These are phyloP conservation scores for Siphonodentalium dalli DNA, from an alignment of 2,888 invertebrate species.

Conservation along the genomic window DNA sequence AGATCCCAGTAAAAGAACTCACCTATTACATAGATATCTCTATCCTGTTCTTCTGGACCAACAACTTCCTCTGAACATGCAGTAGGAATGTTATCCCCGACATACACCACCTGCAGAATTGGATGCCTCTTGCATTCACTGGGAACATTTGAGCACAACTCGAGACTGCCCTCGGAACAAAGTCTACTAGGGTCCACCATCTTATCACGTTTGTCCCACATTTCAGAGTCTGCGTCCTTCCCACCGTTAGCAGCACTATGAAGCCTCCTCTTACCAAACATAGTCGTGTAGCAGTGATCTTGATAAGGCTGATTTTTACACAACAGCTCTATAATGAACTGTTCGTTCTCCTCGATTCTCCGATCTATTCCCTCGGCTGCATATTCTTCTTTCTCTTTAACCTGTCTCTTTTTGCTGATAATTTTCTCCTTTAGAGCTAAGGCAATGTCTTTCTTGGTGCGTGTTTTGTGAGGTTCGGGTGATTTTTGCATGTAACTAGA, in stretches of 20 bases:
- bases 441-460: not conserved
- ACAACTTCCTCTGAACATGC: slow-evolving; percentile 40
- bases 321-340: slow-evolving; percentile 46
- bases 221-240: slow-evolving; percentile 12
- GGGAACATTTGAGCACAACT: too few species aligned
- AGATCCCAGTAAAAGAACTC: too few species aligned
- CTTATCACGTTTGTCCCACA: slow-evolving; percentile 2
- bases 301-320: slow-evolving; percentile 47
- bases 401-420: not conserved
- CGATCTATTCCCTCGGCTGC: slow-evolving; percentile 37
- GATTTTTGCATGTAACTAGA: too few species aligned
- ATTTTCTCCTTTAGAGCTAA: not conserved
- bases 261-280: slow-evolving; percentile 45
- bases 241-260: slow-evolving; percentile 30
- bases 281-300: slow-evolving; percentile 57
- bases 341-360: slow-evolving; percentile 47
- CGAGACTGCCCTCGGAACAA: too few species aligned
- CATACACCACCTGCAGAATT: slow-evolving; percentile 30
- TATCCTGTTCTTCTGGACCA: too few species aligned
- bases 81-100: slow-evolving; percentile 37
- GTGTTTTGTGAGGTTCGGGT: too few species aligned
- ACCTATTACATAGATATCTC: too few species aligned
- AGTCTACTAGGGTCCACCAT: not conserved
- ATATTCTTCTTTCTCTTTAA: slow-evolving; percentile 38
- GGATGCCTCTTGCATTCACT: slow-evolving; percentile 30